A percentile compares a stretch with the other conserved stretches of the same genome.
phyloP scores from a whole-genome alignment of 1,140 invertebrate genomes.

The Pinna nobilis region DNA sequence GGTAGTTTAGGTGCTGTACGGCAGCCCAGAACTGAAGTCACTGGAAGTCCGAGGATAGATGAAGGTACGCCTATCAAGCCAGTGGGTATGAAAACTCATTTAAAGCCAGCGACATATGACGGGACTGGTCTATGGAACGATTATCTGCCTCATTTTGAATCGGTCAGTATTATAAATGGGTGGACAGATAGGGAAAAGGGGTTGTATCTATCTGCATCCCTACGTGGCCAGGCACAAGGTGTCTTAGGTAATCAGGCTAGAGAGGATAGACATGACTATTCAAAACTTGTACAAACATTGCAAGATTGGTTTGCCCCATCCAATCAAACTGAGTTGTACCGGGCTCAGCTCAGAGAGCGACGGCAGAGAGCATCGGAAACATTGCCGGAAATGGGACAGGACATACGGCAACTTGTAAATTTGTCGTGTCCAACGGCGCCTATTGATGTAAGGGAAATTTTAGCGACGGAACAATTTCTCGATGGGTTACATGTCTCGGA shows the following conservation, averaged over 20 bases:
- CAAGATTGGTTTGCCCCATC: slow-evolving; percentile 35
- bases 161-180: slow-evolving; percentile 9
- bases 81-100: no score
- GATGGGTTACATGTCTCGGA: slow-evolving; percentile 24
- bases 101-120: slow-evolving; percentile 24
- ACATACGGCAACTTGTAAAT: slow-evolving; percentile 20
- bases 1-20: no score
- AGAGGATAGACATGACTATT: slow-evolving; percentile 11
- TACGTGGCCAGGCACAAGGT: slow-evolving; percentile 24
- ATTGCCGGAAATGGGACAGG: slow-evolving; percentile 33
- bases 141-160: slow-evolving; percentile 28
- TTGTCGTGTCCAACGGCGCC: slow-evolving; percentile 15
- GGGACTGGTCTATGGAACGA: slow-evolving; percentile 12
- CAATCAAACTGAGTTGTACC: slow-evolving; percentile 36
- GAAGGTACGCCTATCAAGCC: no score
- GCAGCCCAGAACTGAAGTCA: no score
- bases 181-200: slow-evolving; percentile 28
- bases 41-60: no score
- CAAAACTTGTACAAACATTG: slow-evolving; percentile 5
- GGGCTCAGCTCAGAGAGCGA: slow-evolving; percentile 29
- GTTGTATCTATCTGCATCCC: slow-evolving; percentile 16
- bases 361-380: slow-evolving; percentile 23
- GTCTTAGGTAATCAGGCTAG: slow-evolving; percentile 19
- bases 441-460: slow-evolving; percentile 13
- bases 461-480: slow-evolving; percentile 33